Evolutionary conservation across 2,888 invertebrate genomes (phyloP).

Genomic region (Steinernema scapterisci): DNA sequence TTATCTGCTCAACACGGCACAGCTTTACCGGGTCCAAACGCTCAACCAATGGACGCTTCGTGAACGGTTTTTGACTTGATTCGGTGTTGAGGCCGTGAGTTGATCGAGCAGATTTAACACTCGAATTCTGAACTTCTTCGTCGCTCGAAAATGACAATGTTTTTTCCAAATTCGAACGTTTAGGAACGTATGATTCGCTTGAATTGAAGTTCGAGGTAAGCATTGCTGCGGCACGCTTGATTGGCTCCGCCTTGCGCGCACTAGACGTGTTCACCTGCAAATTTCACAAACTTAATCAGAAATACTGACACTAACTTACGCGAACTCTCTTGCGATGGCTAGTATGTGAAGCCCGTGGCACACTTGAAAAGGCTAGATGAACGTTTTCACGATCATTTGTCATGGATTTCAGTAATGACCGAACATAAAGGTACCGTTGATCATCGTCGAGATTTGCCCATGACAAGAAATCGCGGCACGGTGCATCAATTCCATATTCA

Average conservation of each 20-base stretch:
- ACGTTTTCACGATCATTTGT: not conserved
- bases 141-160: not conserved
- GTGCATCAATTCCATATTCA: conserved; percentile 39
- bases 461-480: conserved; percentile 39
- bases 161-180: not conserved
- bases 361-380: not conserved
- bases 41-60: conserved; percentile 39
- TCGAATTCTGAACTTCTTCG: not conserved
- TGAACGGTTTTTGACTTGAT: conserved; percentile 9
- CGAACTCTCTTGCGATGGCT: not conserved
- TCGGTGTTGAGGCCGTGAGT: not conserved
- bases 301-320: not conserved
- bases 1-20: conserved; percentile 44
- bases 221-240: conserved; percentile 20
- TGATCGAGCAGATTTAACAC: too few species aligned
- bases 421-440: conserved; percentile 11
- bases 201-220: not conserved
- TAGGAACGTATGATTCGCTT: not conserved
- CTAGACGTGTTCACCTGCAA: conserved; percentile 39
- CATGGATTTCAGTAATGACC: conserved; percentile 11
- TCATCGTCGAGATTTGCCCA: conserved; percentile 42
- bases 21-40: conserved; percentile 39
- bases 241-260: conserved; percentile 37
- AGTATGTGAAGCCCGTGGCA: not conserved
- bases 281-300: not conserved